Evolutionary conservation across 2,797 vertebrate genomes (phyloP), one percentile per base, ranked within the genome.

Genomic region (Spinus olivaceus): DNA sequence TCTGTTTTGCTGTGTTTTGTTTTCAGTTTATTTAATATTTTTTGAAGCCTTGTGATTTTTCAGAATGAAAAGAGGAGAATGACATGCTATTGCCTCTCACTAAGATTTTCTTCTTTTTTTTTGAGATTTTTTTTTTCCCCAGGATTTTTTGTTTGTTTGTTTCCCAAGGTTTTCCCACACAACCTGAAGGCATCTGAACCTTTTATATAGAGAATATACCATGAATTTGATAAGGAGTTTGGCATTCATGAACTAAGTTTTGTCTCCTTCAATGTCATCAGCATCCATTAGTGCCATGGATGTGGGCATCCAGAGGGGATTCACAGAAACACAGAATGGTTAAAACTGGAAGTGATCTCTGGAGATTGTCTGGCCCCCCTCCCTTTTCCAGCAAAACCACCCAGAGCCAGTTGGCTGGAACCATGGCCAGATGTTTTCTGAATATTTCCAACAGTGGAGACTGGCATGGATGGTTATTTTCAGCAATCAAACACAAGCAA

Each of bases 41-140:
- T 73, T 42, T 50, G 56, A 88, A 86, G 8, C 61, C 37, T 80
- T 88, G n/a, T 81, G 57, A 60, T 77, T 77, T 85, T 93, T 78
- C 33, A 46, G 13, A 83, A 66, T 57, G 17, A 81, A 77, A 90
- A 49, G 10, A 66, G 14, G 81, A 28, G 70, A 35, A 13, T 66
- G 65, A 19, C 10, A 41, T 61, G 24, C 9, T 61, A 21, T 27
- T 66, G 19, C 12, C 15, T 81, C 39, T 81, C 27, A 69, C 22
- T 69, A 69, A 69, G 44, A 20, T 30, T 90, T 80, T 70, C 0
- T 49, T 39, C 39, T 74, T 81, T 84, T 90, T 57, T 54, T 27
- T 25, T 61, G 21, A 64, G 10, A 2, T 23, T 32, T 35, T 65
- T 7, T 50, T 51, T 73, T 37, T 9, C 18, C 33, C 23, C 35